Percentiles rank a stretch among this genome's conserved stretches.
phyloP scores from a whole-genome alignment of 2,888 invertebrate species.

The Drosophila prostipennis region DNA sequence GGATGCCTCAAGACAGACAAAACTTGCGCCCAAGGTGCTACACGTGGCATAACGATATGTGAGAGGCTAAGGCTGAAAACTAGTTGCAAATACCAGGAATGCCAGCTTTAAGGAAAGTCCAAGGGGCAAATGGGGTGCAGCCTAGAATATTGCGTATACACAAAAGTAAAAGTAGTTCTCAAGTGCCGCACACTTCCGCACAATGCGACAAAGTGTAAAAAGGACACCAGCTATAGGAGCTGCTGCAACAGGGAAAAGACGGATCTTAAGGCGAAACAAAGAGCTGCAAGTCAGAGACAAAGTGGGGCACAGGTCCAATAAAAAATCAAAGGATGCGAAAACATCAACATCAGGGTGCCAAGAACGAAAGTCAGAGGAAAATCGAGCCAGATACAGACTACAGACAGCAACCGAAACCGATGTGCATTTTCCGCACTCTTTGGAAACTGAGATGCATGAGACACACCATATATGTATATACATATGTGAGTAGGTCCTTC shows the following conservation, averaged over 20 bases:
- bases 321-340: conserved; percentile 40
- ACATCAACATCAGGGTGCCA: conserved; percentile 13
- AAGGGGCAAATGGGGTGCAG: conserved; percentile 19
- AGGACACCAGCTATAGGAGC: conserved; percentile 48
- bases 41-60: conserved; percentile 42
- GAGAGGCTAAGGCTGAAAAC: conserved; percentile 26
- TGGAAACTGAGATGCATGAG: conserved; percentile 30
- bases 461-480: conserved; percentile 20
- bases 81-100: conserved; percentile 21
- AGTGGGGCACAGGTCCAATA: conserved; percentile 66
- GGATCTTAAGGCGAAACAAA: conserved; percentile 55
- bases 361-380: not conserved
- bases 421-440: conserved; percentile 30
- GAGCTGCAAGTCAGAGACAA: conserved; percentile 71
- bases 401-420: conserved; percentile 25
- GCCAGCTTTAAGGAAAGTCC: not conserved
- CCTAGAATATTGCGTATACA: conserved; percentile 69
- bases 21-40: conserved; percentile 13
- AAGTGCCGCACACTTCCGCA: conserved; percentile 71
- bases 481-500: conserved; percentile 8
- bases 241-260: conserved; percentile 9
- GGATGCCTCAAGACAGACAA: conserved; percentile 30
- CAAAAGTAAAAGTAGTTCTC: conserved; percentile 78
- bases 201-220: conserved; percentile 75
- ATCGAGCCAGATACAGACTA: conserved; percentile 1